Base-by-base conservation (phyloP, 30 jellyfish, hydroid and myxozoan species). In the Catostylus mosaicus region DNA sequence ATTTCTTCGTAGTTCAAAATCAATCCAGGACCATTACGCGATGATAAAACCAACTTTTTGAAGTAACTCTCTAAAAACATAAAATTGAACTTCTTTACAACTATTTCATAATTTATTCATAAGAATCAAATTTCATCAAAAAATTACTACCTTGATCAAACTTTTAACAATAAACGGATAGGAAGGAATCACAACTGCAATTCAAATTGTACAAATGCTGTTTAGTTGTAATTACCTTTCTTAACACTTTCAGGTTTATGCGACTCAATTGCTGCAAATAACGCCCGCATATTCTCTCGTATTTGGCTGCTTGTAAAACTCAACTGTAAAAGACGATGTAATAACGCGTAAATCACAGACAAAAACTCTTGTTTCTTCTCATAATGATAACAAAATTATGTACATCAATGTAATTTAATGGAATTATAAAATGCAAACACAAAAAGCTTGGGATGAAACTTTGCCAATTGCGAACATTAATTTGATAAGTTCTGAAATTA, bases 11-110 rank as follows among this genome's bases (percentile, higher is more conserved):
- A 38, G 3, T 67, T 73, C 33, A 80, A 20, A 3, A 67, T 33
- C 36, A 65, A 36, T 51, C 90, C 90, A 48, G 90, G 90, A n/a
- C 90, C 90, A 34, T 48, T 30, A 46, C 66, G 76, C 56, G 90
- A 80, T n/a, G 82, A 50, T 18, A 80, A 56, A 19, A 50, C 65
- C n/a, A 80, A 31, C 37, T 80, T 47, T 73, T 80, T 66, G 90
- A 65, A 65, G 40, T 18, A 80, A 31, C 66, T 67, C n/a, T 80
- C 90, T 80, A 65, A 14, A 43, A 4, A n/a, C n/a, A n/a, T n/a
- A n/a, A n/a, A n/a, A n/a, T n/a, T n/a, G n/a, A n/a, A n/a, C n/a
- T n/a, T n/a, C n/a, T n/a, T n/a, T n/a, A n/a, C n/a, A n/a, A n/a
- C n/a, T n/a, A n/a, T n/a, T n/a, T n/a, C n/a, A n/a, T n/a, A n/a